Evolutionary conservation across 2,113 vertebrate genomes (phyloP).

Genomic region (Oryzias curvinotus): DNA sequence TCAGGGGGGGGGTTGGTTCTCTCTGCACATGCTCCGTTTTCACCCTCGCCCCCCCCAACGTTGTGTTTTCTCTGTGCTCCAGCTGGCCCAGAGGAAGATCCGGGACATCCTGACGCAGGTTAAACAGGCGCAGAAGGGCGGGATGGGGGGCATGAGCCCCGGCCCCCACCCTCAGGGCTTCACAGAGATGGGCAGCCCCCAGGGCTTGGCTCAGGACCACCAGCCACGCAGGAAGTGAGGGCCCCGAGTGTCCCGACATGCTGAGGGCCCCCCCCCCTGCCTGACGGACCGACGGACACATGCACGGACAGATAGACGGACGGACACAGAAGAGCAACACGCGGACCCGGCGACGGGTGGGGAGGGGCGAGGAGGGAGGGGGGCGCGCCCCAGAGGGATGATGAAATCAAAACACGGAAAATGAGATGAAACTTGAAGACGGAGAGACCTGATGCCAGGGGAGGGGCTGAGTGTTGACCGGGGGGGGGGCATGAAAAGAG

Average conservation of each 20-base stretch:
- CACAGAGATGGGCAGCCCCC: conserved; percentile 68
- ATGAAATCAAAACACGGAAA: conserved; percentile 35
- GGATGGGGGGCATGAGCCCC: conserved; percentile 73
- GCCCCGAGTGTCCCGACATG: conserved; percentile 29
- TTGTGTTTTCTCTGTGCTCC: conserved; percentile 9
- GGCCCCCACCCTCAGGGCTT: conserved; percentile 66
- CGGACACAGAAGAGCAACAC: conserved; percentile 69
- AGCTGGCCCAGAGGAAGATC: conserved; percentile 97
- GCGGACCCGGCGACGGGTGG: conserved; percentile 75
- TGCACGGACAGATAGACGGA: conserved; percentile 58
- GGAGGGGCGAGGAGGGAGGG: conserved; percentile 65
- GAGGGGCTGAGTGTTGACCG: conserved; percentile 75
- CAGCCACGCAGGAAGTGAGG: conserved; percentile 83
- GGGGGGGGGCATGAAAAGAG: conserved; percentile 64
- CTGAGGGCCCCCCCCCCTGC: conserved; percentile 9
- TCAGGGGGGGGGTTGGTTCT: too few species aligned
- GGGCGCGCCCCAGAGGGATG: conserved; percentile 48
- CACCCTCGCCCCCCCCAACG: too few species aligned
- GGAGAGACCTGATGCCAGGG: conserved; percentile 79
- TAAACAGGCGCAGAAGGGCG: conserved; percentile 91
- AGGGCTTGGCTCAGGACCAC: conserved; percentile 69
- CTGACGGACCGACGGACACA: conserved; percentile 56
- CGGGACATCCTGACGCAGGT: conserved; percentile 95
- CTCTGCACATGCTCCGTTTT: neutral
- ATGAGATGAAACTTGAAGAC: conserved; percentile 61